Evolutionary conservation across 1,140 invertebrate species (phyloP).

Genomic region (Heliothis subflexa): DNA sequence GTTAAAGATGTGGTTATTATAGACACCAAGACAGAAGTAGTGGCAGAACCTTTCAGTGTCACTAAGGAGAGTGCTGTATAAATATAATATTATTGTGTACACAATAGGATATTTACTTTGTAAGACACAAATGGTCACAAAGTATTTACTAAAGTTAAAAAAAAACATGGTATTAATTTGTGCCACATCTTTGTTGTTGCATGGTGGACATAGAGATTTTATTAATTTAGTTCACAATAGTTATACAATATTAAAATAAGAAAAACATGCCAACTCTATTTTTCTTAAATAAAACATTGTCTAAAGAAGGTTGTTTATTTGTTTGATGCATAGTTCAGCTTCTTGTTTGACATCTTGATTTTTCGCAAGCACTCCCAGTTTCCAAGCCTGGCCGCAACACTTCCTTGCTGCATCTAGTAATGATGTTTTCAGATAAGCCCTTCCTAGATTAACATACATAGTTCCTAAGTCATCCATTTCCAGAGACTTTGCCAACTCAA

Average conservation of each 20-base stretch:
- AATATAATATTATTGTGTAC: constrained; percentile 49
- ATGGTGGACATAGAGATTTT: constrained; percentile 24
- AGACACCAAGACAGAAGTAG: constrained; percentile 89
- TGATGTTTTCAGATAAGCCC: constrained; percentile 91
- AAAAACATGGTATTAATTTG: constrained; percentile 14
- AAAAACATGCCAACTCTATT: constrained; percentile 43
- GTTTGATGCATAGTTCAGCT: constrained; percentile 90
- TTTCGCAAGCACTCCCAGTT: constrained; percentile 88
- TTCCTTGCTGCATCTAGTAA: constrained; percentile 90
- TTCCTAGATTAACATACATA: constrained; percentile 94
- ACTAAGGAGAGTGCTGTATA: constrained; percentile 91
- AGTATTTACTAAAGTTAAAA: neutral
- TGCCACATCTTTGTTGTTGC: constrained; percentile 26
- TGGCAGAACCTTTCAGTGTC: constrained; percentile 93
- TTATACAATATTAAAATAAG: constrained; percentile 13
- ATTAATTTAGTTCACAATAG: constrained; percentile 21
- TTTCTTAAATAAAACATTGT: constrained; percentile 54
- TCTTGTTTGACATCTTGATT: constrained; percentile 89
- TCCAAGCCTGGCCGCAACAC: constrained; percentile 90
- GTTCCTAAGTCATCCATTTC: constrained; percentile 90
- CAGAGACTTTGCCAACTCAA: constrained; percentile 88
- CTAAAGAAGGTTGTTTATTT: constrained; percentile 85
- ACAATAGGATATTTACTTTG: constrained; percentile 24
- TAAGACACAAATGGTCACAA: neutral
- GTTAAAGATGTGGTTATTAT: constrained; percentile 92